Base-by-base conservation (phyloP, 2,797 vertebrate species). In the Ceryle rudis region DNA sequence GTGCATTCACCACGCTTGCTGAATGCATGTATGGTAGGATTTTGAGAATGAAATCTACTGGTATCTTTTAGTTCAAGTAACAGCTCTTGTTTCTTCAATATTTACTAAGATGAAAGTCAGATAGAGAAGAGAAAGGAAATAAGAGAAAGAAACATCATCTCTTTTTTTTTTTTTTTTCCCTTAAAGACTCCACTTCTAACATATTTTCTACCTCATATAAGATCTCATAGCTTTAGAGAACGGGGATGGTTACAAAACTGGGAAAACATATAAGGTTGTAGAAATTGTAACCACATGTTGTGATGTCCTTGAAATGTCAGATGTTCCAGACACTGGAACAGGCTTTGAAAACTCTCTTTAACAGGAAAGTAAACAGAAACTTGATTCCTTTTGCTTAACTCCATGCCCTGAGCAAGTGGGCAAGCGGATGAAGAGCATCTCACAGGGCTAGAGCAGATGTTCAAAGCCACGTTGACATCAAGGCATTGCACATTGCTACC, bases 401-500 rank as follows among this genome's bases (percentile, higher is more conserved):
- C 13, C 4, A 2, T 33, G 47, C 46, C 51, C 58, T 77, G 80
- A 86, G 28, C 4, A 52, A 89, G 58, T 5, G 21, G 29, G 5
- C 15, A 39, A 31, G 29, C 18, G 80, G 31, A 66, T 19, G 28
- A 31, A 17, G 28, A 51, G 23, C 23, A 72, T 69, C 73, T 57
- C 65, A 35, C 12, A 23, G 46, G 60, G 10, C 20, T 29, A n/a
- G 31, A 77, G 39, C 35, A 73, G 64, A 60, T 64, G 42, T 7
- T 28, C 46, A n/a, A 51, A 4, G 4, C 15, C 55, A 25, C 1
- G 0, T 2, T 23, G 7, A 26, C 20, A 1, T 2, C 2, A 39
- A 44, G 44, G 20, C 2, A 2, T 9, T n/a, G 46, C 31, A 12
- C 0, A 0, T 11, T 1, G 52, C 31, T 39, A 1, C 5, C 0